Base-by-base conservation (phyloP, 2,113 vertebrate genomes). In the Hyla sarda region DNA sequence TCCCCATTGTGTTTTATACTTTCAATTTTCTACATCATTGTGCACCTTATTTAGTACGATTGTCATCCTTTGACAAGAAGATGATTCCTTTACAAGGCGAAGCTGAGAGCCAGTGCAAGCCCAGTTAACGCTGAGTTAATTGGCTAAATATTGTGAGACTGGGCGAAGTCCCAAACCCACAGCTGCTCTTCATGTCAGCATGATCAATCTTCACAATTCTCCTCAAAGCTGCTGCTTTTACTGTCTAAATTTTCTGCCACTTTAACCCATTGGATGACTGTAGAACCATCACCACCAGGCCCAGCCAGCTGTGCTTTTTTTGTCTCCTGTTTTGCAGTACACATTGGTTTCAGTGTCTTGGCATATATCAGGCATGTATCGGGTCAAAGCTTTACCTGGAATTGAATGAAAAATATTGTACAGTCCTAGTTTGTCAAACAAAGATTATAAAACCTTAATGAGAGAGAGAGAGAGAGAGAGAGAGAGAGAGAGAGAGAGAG, bases 121-220 rank as follows among this genome's bases (percentile, higher is more conserved):
- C 74, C 74, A 25, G 83, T 85, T 79, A 85, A 79, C 58, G 74
- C 74, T 32, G 83, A 86, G 84, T 86, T 86, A 86, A 86, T 86
- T 86, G 60, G 84, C 84, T 86, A 86, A 86, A 79, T 86, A 80
- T 62, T 86, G 84, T 86, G 47, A 86, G 84, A 69, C 84, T 52
- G 84, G 76, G 84, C 84, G 52, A 65, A 45, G 76, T 71, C 60
- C 84, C 84, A 86, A 86, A 86, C 75, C 84, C 84, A 72, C 84
- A 86, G 75, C 76, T 79, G 60, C 75, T 86, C 76, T 86, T 80
- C 76, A 86, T 85, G 83, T 78, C 83, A 79, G 83, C 83, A 71
- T 74, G 71, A 85, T 79, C 74, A 78, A 69, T 79, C 83, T 85
- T 58, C 58, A 52, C 74, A 79, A 54, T 85, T 85, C 74, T 78